Evolutionary conservation across 2,797 vertebrate species (phyloP), one percentile per base, ranked within the genome.

Genomic region (Miichthys miiuy): DNA sequence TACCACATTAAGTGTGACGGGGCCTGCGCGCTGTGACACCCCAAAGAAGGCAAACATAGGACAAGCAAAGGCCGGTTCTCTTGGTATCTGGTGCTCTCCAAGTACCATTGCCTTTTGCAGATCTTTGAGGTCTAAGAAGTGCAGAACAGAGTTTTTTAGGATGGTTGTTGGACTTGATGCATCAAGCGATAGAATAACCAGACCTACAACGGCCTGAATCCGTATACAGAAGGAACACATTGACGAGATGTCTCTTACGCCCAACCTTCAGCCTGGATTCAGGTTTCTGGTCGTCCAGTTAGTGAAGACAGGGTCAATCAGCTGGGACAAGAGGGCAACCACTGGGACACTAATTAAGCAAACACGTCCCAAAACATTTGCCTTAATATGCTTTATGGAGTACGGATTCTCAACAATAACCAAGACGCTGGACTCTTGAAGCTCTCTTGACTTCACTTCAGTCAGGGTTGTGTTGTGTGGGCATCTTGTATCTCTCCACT

Each of bases 1-100:
- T 99, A 99, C 91, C 97, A 99, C 89, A 97, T 98, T 58, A 97
- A 96, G 85, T 98, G 97, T 20, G 97, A 97, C 77, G 96, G 92
- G 16, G 94, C 94, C 20, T 94, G 95, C 13, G 90, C 91, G 8
- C 44, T 91, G n/a, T 95, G 79, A 91, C 27, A 2, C 46, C 5
- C 67, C 25, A 23, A 14, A 68, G 4, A 27, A 54, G 18, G 44
- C 42, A 47, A 56, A 25, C 21, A 54, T 0, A 1, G 46, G 30
- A 74, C 23, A 42, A 68, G 17, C 25, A 52, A 68, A 75, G 42
- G 21, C 56, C 34, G 18, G 27, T 25, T 42, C 41, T 13, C 48
- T 13, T 54, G 27, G 10, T 65, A 64, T 48, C 55, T 38, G n/a
- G 2, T 34, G 16, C 42, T 14, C 7, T 64, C 8, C 23, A 56